phyloP scores from a whole-genome alignment of 2,113 vertebrate species.

The Centrocercus urophasianus region DNA sequence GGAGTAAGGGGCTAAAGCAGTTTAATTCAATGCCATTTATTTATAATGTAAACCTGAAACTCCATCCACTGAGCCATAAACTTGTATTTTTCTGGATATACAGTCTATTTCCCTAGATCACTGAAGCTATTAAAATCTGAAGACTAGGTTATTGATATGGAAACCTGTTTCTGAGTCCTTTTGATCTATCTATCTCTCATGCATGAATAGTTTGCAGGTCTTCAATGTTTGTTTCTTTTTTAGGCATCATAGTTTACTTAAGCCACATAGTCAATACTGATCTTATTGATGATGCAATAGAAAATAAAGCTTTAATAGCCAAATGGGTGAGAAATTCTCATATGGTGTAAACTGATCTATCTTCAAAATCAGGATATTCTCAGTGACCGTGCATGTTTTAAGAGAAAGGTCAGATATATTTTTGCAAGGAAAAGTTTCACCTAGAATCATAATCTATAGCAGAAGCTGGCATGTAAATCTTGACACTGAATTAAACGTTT shows the following conservation, averaged over 20 bases:
- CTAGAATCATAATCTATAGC: neutral
- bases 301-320: neutral
- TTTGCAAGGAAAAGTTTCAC: neutral
- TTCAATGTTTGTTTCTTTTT: constrained; percentile 19
- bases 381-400: neutral
- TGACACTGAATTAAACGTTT: neutral
- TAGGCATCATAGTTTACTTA: constrained; percentile 12
- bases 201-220: neutral
- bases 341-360: neutral
- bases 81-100: constrained; percentile 30
- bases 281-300: constrained; percentile 2
- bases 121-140: constrained; percentile 59
- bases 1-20: constrained; percentile 8
- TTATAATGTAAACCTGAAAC: neutral
- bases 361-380: neutral
- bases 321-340: neutral
- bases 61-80: constrained; percentile 16
- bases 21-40: constrained; percentile 51
- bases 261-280: neutral
- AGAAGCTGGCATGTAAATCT: neutral
- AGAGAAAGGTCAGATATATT: neutral
- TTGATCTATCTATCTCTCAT: neutral
- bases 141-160: constrained; percentile 52
- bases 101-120: constrained; percentile 41
- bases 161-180: constrained; percentile 33